phyloP scores from a whole-genome alignment of 2,113 vertebrate species.

The Osmerus eperlanus region DNA sequence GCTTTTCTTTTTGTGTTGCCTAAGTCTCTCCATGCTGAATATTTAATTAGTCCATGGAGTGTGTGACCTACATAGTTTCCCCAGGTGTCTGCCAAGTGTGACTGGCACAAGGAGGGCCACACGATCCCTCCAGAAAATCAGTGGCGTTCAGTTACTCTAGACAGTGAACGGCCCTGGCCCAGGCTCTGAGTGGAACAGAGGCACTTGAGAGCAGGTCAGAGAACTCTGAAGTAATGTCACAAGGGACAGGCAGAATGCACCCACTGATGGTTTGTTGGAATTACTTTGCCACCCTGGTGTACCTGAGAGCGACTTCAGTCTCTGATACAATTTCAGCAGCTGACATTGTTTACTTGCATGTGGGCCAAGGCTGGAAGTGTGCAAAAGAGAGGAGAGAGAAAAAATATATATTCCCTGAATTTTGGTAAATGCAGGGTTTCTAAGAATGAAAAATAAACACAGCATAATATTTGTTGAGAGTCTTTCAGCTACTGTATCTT shows the following conservation, averaged over 20 bases:
- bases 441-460: too few species aligned
- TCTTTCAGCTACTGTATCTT: too few species aligned
- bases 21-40: slow-evolving; percentile 42
- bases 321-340: slow-evolving; percentile 55
- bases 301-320: slow-evolving; percentile 53
- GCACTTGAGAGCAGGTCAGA: slow-evolving; percentile 44
- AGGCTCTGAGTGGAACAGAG: slow-evolving; percentile 38
- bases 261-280: slow-evolving; percentile 31
- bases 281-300: slow-evolving; percentile 41
- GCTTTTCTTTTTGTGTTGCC: too few species aligned
- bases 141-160: slow-evolving; percentile 38
- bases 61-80: slow-evolving; percentile 57
- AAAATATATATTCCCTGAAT: background rate
- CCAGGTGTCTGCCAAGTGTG: slow-evolving; percentile 20
- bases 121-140: slow-evolving; percentile 44
- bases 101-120: slow-evolving; percentile 36
- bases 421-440: background rate
- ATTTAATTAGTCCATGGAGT: slow-evolving; percentile 54
- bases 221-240: slow-evolving; percentile 32
- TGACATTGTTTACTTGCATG: slow-evolving; percentile 38
- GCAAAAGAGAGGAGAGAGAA: slow-evolving; percentile 24
- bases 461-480: too few species aligned
- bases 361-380: slow-evolving; percentile 24
- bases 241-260: slow-evolving; percentile 31
- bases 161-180: slow-evolving; percentile 28